phyloP scores from a whole-genome alignment of 2,113 vertebrate species.

The Zapornia atra region DNA sequence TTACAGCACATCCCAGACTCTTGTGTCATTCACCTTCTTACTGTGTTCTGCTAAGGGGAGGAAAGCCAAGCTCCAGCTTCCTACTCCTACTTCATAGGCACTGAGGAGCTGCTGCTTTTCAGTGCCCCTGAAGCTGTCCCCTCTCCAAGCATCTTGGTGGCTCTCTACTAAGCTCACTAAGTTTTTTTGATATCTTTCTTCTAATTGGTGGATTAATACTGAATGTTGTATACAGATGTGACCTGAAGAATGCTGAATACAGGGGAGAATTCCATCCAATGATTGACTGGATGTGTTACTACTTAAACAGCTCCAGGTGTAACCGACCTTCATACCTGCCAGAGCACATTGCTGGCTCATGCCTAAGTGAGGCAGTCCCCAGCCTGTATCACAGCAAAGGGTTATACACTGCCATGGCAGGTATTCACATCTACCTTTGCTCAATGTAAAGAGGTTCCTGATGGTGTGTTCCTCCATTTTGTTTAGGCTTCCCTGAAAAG shows the following conservation, averaged over 20 bases:
- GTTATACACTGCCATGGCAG: neutral
- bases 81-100: accelerated
- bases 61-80: accelerated
- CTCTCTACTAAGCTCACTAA: neutral
- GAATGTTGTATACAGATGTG: neutral
- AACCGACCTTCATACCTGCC: neutral
- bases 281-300: accelerated
- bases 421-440: neutral
- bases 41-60: neutral
- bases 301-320: neutral
- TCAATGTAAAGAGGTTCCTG: neutral
- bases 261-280: neutral
- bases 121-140: neutral
- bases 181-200: neutral
- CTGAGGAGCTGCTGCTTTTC: neutral
- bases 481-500: neutral
- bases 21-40: accelerated
- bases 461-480: neutral
- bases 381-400: neutral
- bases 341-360: neutral
- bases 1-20: neutral
- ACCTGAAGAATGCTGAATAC: neutral
- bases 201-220: neutral
- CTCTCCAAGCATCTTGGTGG: neutral
- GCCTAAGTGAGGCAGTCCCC: neutral